A percentile compares a stretch with the other conserved stretches of the same genome.
Conservation (phyloP, 2,888 invertebrate species). For the Stegana nigrithorax region DNA sequence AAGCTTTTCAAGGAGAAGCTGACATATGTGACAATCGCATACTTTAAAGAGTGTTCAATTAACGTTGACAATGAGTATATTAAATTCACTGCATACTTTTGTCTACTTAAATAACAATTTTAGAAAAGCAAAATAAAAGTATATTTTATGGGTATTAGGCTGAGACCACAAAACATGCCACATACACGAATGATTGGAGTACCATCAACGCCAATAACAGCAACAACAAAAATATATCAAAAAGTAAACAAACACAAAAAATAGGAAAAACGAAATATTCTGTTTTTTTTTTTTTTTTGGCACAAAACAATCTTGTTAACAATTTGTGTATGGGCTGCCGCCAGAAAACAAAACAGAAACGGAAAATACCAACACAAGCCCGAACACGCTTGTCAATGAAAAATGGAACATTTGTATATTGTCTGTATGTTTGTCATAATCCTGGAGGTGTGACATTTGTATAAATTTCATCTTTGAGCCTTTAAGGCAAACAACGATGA, state of each 20-base stretch:
- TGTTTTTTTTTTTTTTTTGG: not conserved
- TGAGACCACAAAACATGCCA: not conserved
- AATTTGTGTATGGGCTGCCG: not conserved
- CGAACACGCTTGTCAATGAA: conserved; percentile 1
- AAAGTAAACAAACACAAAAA: too few species aligned
- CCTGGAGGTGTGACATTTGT: conserved; percentile 56
- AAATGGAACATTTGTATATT: not conserved
- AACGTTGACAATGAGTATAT: too few species aligned
- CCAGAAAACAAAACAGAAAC: not conserved
- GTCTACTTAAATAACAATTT: too few species aligned
- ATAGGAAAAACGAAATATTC: not conserved
- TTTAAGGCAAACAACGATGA: conserved; percentile 33
- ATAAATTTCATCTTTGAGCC: conserved; percentile 61
- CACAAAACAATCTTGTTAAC: not conserved
- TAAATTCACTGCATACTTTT: too few species aligned
- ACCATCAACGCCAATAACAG: not conserved
- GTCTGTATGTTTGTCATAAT: not conserved
- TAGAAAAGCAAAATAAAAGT: too few species aligned
- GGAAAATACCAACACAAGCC: not conserved
- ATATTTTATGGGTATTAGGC: too few species aligned
- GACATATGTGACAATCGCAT: too few species aligned
- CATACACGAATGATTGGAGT: not conserved
- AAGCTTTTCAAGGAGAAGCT: too few species aligned
- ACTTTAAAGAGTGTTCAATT: too few species aligned
- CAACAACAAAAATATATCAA: not conserved